Evolutionary conservation across 2,888 invertebrate genomes (phyloP), one percentile per base, ranked within the genome.

Genomic region (Tetragnatha montana): DNA sequence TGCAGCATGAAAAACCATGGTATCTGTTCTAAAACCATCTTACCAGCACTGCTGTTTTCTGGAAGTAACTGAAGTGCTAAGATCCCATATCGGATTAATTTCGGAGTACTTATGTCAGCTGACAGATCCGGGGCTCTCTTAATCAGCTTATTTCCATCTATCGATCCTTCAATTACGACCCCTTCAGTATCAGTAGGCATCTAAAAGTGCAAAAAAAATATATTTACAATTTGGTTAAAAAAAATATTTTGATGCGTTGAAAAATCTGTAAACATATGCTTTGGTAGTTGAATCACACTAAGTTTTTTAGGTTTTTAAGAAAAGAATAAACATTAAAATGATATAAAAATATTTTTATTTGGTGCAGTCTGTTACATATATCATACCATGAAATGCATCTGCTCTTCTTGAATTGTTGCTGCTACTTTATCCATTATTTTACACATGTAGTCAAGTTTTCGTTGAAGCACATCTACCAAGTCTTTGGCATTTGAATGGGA

Each of bases 51-150:
- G 92, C 96, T 96, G 93, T 96, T 95, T 93, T 96, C 96, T 17
- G 96, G 96, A 90, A 97, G 94, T 85, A 96, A 94, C 88, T 96
- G 95, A 83, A 96, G 94, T 6, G 96, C 96, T 90, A 97, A 94
- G 94, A 96, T 95, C 47, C 96, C 96, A 93, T 96, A 96, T 91
- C 96, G 94, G 69, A 97, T 93, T 95, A 97, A 96, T 93, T 96
- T 96, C 87, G 97, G 95, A 93, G 97, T 96, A 92, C 95, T 95
- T 50, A 95, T 95, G 93, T 96, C 96, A 6, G 96, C 95, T 21
- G 90, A 86, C 21, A 90, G 81, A 84, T 87, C 87, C 14, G 81
- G 70, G 47, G 81, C 71, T 80, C 95, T 95, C 60, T 95, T 95
- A 0, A 95, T 94, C 92, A 95, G 94, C 82, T 91, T 91, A 50